Conservation (phyloP, 2,888 invertebrate species). For the Caradrina clavipalpis region DNA sequence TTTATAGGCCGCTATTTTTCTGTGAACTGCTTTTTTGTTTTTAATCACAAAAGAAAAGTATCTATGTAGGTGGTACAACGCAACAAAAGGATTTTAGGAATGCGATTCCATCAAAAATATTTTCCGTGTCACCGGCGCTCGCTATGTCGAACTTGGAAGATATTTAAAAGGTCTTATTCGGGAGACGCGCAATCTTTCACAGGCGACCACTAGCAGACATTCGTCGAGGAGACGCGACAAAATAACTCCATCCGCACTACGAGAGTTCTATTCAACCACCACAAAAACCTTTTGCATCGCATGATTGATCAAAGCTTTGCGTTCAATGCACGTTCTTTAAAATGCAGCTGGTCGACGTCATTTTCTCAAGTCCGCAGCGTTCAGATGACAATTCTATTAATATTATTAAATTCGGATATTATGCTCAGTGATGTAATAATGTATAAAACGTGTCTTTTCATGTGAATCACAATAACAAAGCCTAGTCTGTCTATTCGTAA, state of each 20-base stretch:
- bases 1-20: too few species aligned
- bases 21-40: background rate
- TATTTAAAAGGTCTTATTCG: slow-evolving; percentile 82
- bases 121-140: slow-evolving; percentile 67
- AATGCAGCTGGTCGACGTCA: slow-evolving; percentile 76
- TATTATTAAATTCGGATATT: slow-evolving; percentile 40
- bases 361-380: slow-evolving; percentile 45
- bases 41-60: slow-evolving; percentile 15
- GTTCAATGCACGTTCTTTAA: slow-evolving; percentile 78
- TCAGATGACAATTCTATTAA: slow-evolving; percentile 46
- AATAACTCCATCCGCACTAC: slow-evolving; percentile 82
- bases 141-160: slow-evolving; percentile 74
- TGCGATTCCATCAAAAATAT: slow-evolving; percentile 69
- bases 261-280: slow-evolving; percentile 82
- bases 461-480: slow-evolving; percentile 72
- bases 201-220: slow-evolving; percentile 78
- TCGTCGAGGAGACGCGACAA: slow-evolving; percentile 77
- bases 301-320: slow-evolving; percentile 89
- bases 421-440: slow-evolving; percentile 57
- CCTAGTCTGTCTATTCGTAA: slow-evolving; percentile 71
- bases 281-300: slow-evolving; percentile 87
- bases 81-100: slow-evolving; percentile 53
- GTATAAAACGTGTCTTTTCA: slow-evolving; percentile 67
- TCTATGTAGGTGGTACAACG: background rate
- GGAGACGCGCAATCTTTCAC: slow-evolving; percentile 81